phyloP scores from a whole-genome alignment of 2,113 vertebrate genomes.

The Plecotus auritus region DNA sequence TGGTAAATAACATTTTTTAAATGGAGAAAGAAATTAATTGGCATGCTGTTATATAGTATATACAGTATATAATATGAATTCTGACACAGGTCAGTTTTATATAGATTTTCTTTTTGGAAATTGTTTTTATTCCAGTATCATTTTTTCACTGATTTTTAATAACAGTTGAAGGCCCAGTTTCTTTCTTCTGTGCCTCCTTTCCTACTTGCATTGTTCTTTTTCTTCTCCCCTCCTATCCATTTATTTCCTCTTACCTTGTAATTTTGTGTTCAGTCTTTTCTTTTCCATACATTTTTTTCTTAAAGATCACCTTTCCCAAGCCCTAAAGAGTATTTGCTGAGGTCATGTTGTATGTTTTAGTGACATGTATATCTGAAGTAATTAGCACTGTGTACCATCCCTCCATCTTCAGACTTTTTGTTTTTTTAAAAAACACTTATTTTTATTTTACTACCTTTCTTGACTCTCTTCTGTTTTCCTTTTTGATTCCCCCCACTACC shows the following conservation, averaged over 20 bases:
- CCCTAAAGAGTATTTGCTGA: background rate
- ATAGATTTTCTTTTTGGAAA: background rate
- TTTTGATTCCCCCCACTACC: background rate
- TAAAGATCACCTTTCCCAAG: background rate
- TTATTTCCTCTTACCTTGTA: background rate
- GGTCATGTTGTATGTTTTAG: slow-evolving; percentile 18
- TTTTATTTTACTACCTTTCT: background rate
- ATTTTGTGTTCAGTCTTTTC: background rate
- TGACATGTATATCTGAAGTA: background rate
- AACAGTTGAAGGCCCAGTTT: background rate
- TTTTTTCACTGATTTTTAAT: background rate
- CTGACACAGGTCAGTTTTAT: background rate
- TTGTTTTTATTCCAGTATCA: background rate
- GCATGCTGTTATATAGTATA: background rate
- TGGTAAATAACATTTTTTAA: background rate
- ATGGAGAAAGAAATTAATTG: background rate
- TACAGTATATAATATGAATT: background rate
- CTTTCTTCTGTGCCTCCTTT: background rate
- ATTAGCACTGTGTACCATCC: background rate
- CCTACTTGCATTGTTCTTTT: background rate
- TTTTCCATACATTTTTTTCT: background rate
- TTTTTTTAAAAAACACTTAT: background rate
- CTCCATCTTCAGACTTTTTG: background rate
- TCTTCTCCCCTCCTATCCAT: background rate
- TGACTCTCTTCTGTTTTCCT: background rate